Conservation (phyloP, 2,797 vertebrate species). For the Bradypodion ventrale region DNA sequence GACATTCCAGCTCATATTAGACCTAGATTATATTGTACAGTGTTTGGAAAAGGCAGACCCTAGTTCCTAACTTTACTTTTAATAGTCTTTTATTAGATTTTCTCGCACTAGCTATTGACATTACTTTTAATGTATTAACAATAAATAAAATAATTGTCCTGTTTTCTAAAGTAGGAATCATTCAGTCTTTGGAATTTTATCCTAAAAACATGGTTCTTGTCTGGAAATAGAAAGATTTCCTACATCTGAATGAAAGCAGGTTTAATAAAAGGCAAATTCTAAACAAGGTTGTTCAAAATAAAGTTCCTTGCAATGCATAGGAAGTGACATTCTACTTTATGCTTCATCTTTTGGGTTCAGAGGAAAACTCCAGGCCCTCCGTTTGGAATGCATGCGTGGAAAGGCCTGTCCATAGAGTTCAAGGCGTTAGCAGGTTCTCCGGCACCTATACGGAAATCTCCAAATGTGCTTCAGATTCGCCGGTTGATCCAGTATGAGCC, state of each 20-base stretch:
- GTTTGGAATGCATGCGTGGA: conserved; percentile 70
- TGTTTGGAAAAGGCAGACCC: background rate
- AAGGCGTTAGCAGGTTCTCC: conserved; percentile 18
- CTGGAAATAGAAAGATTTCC: background rate
- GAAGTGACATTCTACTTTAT: conserved; percentile 9
- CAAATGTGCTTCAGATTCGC: conserved; percentile 84
- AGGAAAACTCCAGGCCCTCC: conserved; percentile 70
- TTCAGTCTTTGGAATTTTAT: background rate
- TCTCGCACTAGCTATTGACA: background rate
- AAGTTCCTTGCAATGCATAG: background rate
- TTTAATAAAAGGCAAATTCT: background rate
- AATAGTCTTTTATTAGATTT: background rate
- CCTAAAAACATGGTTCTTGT: background rate
- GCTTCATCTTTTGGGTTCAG: conserved; percentile 65
- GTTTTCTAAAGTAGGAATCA: background rate
- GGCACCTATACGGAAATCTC: conserved; percentile 74
- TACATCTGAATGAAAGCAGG: background rate
- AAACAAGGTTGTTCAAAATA: background rate
- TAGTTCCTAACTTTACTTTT: background rate
- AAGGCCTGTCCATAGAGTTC: conserved; percentile 72
- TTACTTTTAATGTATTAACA: background rate
- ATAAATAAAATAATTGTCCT: background rate
- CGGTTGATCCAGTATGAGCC: conserved; percentile 82
- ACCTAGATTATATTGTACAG: background rate
- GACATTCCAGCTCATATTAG: background rate